These are phyloP conservation scores for western clawed frog (Xenopus tropicalis) DNA, from an alignment of 2,113 vertebrate species.

Conservation along the genomic window DNA sequence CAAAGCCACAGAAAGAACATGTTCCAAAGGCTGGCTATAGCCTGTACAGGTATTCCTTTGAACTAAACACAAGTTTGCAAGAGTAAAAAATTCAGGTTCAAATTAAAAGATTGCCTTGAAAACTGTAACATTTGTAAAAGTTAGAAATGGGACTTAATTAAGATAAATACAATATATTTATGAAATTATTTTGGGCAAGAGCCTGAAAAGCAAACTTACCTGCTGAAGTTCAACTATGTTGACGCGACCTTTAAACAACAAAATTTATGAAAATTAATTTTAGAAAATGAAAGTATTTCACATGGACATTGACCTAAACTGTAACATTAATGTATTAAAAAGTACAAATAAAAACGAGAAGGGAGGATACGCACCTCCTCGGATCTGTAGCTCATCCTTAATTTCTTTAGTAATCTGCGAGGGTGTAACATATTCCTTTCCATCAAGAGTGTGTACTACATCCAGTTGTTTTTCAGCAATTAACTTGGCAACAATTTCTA, in stretches of 20 bases:
- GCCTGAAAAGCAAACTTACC: conserved; percentile 63
- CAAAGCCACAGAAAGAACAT: too few species aligned
- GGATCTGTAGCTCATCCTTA: conserved; percentile 84
- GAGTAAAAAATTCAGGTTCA: too few species aligned
- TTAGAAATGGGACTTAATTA: too few species aligned
- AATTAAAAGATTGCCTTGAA: too few species aligned
- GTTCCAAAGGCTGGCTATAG: too few species aligned
- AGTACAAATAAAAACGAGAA: not conserved
- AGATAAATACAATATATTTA: too few species aligned
- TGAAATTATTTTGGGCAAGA: too few species aligned
- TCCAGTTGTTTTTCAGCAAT: conserved; percentile 89
- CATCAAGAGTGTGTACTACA: conserved; percentile 92
- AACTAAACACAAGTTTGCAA: too few species aligned
- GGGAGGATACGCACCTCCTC: conserved; percentile 72
- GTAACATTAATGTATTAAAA: not conserved
- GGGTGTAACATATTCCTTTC: conserved; percentile 93
- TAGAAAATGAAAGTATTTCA: too few species aligned
- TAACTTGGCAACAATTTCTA: conserved; percentile 89
- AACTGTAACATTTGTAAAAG: too few species aligned
- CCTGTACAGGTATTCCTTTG: too few species aligned
- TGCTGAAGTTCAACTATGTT: conserved; percentile 95
- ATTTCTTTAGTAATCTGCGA: conserved; percentile 88
- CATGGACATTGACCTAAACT: too few species aligned
- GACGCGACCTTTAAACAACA: conserved; percentile 77
- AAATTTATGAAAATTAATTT: conserved; percentile 46